Conservation (phyloP, 2,888 invertebrate species). For the Dynastes maya region DNA sequence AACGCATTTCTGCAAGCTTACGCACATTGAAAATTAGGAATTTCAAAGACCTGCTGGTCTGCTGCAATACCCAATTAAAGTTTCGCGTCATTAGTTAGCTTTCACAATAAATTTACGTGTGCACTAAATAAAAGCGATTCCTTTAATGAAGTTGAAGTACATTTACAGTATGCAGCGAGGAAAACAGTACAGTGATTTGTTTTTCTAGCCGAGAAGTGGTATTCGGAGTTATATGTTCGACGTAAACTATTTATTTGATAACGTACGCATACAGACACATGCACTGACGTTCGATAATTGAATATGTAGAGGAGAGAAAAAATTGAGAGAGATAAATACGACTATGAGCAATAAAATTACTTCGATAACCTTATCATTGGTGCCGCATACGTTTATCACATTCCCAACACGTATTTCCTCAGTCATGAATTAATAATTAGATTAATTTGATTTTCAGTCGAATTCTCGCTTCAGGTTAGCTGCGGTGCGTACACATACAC, state of each 20-base stretch:
- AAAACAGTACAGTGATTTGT: constrained; percentile 25
- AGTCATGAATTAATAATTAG: constrained; percentile 35
- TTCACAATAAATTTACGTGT: constrained; percentile 42
- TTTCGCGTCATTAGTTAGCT: constrained; percentile 36
- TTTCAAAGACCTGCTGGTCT: constrained; percentile 5
- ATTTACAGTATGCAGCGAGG: constrained; percentile 22
- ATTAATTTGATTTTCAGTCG: constrained; percentile 26
- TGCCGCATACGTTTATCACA: constrained; percentile 37
- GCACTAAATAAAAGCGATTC: constrained; percentile 43
- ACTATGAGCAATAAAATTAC: constrained; percentile 44
- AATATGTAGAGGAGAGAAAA: constrained; percentile 27
- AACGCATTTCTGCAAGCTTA: constrained; percentile 12
- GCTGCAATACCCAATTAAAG: constrained; percentile 25
- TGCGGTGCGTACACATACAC: not conserved
- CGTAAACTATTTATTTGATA: constrained; percentile 34
- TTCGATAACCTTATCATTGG: constrained; percentile 40
- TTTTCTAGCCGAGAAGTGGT: constrained; percentile 7
- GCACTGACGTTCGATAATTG: constrained; percentile 24
- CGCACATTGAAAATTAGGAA: constrained; percentile 29
- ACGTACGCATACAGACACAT: constrained; percentile 7
- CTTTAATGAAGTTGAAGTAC: constrained; percentile 36
- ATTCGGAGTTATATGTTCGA: constrained; percentile 1
- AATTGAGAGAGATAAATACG: constrained; percentile 38
- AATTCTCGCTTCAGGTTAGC: constrained; percentile 16
- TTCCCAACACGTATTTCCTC: constrained; percentile 40